These are phyloP conservation scores for Meloidogyne hapla DNA, from an alignment of 1,140 invertebrate genomes.

Conservation along the genomic window DNA sequence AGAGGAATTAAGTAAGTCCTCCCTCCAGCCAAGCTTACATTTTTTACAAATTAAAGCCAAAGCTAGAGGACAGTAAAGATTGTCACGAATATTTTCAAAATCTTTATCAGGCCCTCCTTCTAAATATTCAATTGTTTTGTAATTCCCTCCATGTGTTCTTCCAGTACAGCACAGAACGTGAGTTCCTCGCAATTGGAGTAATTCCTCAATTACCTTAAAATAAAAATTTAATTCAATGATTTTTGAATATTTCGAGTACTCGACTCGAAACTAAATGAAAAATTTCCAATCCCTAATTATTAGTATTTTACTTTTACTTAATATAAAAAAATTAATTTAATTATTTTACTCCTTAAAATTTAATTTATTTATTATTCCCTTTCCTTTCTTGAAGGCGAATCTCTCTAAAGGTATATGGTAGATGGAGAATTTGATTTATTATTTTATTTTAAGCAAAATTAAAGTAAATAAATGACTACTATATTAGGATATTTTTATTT, in stretches of 20 bases:
- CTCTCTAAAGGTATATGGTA: no score
- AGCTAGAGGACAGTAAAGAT: constrained; percentile 52
- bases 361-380: no score
- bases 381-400: no score
- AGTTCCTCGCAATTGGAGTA: constrained; percentile 47
- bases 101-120: constrained; percentile 61
- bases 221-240: not conserved
- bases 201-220: constrained; percentile 52
- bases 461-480: no score
- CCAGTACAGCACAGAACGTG: constrained; percentile 62
- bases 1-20: not conserved
- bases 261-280: not conserved
- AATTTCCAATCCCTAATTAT: no score
- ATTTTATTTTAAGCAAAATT: no score
- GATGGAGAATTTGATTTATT: not conserved
- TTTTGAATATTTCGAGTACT: not conserved
- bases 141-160: constrained; percentile 57
- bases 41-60: constrained; percentile 21
- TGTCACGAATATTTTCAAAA: constrained; percentile 59
- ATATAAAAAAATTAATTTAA: no score
- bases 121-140: constrained; percentile 62
- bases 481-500: no score
- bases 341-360: no score
- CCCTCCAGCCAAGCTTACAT: not conserved
- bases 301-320: no score